Evolutionary conservation across 2,888 invertebrate species (phyloP), one percentile per base, ranked within the genome.

Genomic region (Drosophila helvetica): DNA sequence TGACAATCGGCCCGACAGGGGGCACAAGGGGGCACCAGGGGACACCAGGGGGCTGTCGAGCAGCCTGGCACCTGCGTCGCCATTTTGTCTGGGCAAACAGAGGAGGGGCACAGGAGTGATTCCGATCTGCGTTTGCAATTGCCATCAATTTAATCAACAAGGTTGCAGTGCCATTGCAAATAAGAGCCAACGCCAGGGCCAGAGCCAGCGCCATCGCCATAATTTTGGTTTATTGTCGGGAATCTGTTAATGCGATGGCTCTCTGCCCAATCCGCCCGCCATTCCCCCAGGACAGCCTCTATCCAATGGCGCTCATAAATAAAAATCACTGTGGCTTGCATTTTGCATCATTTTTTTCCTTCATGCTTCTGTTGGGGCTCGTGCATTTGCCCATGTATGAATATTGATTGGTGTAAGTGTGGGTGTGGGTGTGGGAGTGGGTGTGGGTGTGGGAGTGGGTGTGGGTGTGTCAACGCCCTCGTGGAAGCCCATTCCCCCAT

Each of bases 131-230:
- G 71, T 71, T 68, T 76, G 74, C 74, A 80, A 67, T 86, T 71
- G 63, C 71, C 76, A 83, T 83, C 86, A 86, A 83, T 84, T 86
- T 78, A 80, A 83, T 86, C 86, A 86, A 86, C 80, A 83, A 77
- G 81, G 68, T 63, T 55, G 73, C 70, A 70, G 33, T 42, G 64
- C 52, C 54, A 74, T 43, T 59, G 72, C 74, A 84, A 79, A 84
- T 75, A 88, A 84, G 83, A 81, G 76, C 77, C 78, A 77, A 70
- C 71, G 51, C 54, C 78, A 77, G 70, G 70, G 51, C 54, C 54
- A 54, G 78, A 70, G 76, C 75, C 79, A 74, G 69, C 71, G 53
- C 54, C 54, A 51, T 38, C 51, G 70, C 71, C 74, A 67, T 81
- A 84, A 84, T 86, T 84, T 85, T 79, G 74, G 79, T 78, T 88